Base-by-base conservation (phyloP, 2,797 vertebrate species). In the Sitta carolinensis region DNA sequence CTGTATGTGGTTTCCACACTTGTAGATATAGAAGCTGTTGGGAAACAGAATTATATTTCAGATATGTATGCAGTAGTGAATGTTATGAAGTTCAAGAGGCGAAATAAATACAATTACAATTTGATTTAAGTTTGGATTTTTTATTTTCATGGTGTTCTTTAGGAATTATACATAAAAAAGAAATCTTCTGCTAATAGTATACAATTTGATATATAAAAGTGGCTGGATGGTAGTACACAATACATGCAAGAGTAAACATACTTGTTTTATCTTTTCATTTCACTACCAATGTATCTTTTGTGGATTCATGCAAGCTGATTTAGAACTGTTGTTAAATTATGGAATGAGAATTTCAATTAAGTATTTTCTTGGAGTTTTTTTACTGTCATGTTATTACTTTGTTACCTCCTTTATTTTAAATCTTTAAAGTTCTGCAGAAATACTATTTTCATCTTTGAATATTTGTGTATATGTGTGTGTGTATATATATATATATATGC, bases 61-160 rank as follows among this genome's bases (percentile, higher is more conserved):
- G 73, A 77, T 70, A 48, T 20, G 3, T 55, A 64, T 80, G 43
- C 83, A 82, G 66, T 45, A 69, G 63, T 62, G 32, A 85, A 84
- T 91, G 74, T 94, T 77, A 57, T 0, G 32, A 93, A 85, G 55
- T 72, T 64, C 70, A 51, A 67, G 74, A 93, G 51, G 34, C 1
- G 1, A 82, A 94, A 84, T 79, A 94, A 74, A 94, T 85, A 83
- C 43, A 51, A 30, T 83, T 90, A 14, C 26, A 45, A 30, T 93
- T 91, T 62, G 7, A 59, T 84, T 84, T 40, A 84, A 77, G 62
- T 94, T 90, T 84, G 27, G 34, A 29, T 62, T 94, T 95, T 95
- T 94, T 92, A 61, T 94, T 95, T 90, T 91, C 48, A 63, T 80
- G 22, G 4, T 84, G 36, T 77, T 90, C 52, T 78, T 59, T 64